phyloP scores from a whole-genome alignment of 2,797 vertebrate species.

The Myotis daubentonii region DNA sequence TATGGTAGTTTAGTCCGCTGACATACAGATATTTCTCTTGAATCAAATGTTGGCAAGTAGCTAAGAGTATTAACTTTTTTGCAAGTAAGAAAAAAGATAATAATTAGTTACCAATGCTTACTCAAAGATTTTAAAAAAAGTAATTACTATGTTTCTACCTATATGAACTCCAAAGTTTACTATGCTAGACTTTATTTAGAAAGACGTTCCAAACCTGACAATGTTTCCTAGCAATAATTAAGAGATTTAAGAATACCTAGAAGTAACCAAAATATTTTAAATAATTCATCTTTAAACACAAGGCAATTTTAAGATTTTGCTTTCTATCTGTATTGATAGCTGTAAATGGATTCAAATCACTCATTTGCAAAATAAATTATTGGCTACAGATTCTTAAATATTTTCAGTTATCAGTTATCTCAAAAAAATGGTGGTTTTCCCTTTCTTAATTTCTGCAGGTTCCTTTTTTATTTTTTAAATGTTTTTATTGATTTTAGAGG shows the following conservation, averaged over 20 bases:
- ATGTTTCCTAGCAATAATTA: not conserved
- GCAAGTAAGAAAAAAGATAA: not conserved
- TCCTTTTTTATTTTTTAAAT: not conserved
- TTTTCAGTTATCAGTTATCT: conserved; percentile 5
- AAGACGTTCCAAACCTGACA: not conserved
- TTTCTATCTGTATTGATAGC: not conserved
- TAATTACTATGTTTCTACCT: not conserved
- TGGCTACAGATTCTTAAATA: not conserved
- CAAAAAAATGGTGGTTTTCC: not conserved
- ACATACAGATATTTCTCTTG: not conserved
- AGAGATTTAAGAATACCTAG: not conserved
- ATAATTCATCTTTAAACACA: not conserved
- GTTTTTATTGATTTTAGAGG: too few relatives aligned
- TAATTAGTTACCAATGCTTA: not conserved
- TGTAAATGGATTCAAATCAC: not conserved
- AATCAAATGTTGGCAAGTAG: not conserved
- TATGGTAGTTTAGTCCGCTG: not conserved
- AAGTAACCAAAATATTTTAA: conserved; percentile 37
- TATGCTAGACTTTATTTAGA: not conserved
- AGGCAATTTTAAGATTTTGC: not conserved
- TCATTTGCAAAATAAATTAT: not conserved
- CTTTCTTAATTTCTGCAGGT: not conserved
- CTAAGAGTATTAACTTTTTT: not conserved
- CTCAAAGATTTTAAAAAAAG: conserved; percentile 7
- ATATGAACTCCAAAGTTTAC: not conserved